phyloP scores from a whole-genome alignment of 1,140 invertebrate species.

The Hycleus phaleratus region DNA sequence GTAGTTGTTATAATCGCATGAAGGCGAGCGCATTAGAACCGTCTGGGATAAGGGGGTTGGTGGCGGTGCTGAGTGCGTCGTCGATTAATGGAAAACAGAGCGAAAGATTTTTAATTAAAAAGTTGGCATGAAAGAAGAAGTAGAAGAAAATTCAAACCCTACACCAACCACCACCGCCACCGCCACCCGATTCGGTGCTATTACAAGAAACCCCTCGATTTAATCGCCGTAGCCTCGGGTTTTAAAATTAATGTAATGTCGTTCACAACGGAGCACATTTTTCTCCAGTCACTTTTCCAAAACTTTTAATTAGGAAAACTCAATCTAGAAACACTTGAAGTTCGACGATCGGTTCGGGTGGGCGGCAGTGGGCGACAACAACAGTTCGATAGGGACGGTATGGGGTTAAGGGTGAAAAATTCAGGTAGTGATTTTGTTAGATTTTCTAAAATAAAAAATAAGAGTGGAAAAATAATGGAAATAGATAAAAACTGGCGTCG shows the following conservation, averaged over 20 bases:
- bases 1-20: too few relatives aligned
- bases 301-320: conserved; percentile 28
- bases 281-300: conserved; percentile 16
- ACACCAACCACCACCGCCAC: too few relatives aligned
- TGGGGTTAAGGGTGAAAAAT: neutral
- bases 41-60: neutral
- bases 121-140: too few relatives aligned
- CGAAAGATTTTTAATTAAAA: neutral
- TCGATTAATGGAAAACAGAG: conserved; percentile 14
- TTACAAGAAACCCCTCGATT: too few relatives aligned
- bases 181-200: too few relatives aligned
- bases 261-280: conserved; percentile 16
- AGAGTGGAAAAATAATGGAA: neutral
- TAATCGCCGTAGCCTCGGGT: too few relatives aligned
- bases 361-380: conserved; percentile 17
- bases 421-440: too few relatives aligned
- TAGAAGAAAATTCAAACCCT: too few relatives aligned
- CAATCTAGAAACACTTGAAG: conserved; percentile 21
- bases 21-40: neutral
- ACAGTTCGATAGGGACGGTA: neutral
- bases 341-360: conserved; percentile 5
- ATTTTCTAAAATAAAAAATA: too few relatives aligned
- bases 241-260: conserved; percentile 10
- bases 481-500: conserved; percentile 25
- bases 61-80: conserved; percentile 3